Conservation (phyloP, 53 echinoderm and acorn worm species). For the Astropecten irregularis region DNA sequence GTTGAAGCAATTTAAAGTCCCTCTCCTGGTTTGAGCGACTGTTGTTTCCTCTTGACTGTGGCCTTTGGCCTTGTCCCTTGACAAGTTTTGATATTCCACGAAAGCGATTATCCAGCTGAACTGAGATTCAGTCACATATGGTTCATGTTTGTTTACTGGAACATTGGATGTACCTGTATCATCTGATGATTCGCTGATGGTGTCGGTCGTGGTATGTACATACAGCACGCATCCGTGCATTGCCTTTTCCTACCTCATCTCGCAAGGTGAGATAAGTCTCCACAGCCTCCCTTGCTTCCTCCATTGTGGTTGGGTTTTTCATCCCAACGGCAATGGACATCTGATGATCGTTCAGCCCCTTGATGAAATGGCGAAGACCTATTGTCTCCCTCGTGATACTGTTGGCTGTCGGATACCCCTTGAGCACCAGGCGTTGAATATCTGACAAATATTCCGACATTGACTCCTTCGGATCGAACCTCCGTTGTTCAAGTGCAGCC, state of each 20-base stretch:
- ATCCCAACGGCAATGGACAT: background rate
- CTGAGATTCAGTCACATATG: too few relatives aligned
- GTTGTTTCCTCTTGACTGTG: too few relatives aligned
- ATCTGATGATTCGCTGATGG: too few relatives aligned
- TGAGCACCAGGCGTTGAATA: background rate
- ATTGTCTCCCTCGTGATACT: background rate
- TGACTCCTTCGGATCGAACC: background rate
- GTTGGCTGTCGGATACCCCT: background rate
- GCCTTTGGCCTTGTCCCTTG: too few relatives aligned
- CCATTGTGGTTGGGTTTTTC: background rate
- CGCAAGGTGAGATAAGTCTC: conserved; percentile 2
- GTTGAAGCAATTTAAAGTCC: conserved; percentile 60
- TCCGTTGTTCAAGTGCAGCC: background rate
- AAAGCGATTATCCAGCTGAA: too few relatives aligned
- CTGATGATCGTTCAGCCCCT: background rate
- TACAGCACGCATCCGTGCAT: too few relatives aligned
- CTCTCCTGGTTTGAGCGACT: too few relatives aligned
- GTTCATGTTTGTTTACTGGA: too few relatives aligned
- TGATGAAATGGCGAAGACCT: background rate
- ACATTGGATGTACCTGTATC: too few relatives aligned
- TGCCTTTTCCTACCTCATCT: too few relatives aligned
- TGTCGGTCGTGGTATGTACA: too few relatives aligned
- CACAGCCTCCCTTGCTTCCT: conserved; percentile 13
- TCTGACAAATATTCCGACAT: conserved; percentile 2
- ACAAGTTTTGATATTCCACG: conserved; percentile 8